These are phyloP conservation scores for Oscheius sp. DNA, from an alignment of 2,888 invertebrate genomes.

Conservation along the genomic window DNA sequence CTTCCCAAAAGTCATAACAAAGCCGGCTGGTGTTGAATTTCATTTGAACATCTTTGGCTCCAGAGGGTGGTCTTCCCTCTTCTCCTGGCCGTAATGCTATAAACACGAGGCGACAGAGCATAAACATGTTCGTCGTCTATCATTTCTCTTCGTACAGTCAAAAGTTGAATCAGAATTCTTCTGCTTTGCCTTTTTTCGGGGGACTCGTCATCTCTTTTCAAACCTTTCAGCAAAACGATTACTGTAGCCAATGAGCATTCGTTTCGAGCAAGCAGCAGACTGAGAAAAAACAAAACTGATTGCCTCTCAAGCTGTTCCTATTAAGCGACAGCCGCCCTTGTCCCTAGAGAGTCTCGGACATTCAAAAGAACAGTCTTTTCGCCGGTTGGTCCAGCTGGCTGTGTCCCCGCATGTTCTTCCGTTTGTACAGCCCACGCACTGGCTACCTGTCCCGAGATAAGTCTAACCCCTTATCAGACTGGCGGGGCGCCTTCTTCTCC, in stretches of 20 bases:
- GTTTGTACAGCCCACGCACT: not conserved
- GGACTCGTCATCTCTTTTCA: not conserved
- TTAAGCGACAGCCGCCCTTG: conserved; percentile 24
- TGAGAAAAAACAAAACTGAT: conserved; percentile 36
- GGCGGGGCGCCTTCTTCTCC: too few species aligned
- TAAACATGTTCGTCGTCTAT: conserved; percentile 34
- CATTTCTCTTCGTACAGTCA: not conserved
- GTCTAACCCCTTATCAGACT: too few species aligned
- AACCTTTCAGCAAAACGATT: not conserved
- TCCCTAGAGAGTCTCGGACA: not conserved
- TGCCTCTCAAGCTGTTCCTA: conserved; percentile 37
- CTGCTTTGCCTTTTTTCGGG: not conserved
- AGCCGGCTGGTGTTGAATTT: conserved; percentile 25
- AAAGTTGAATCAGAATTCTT: not conserved
- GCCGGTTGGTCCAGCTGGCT: not conserved
- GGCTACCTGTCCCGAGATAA: not conserved
- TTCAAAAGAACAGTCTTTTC: not conserved
- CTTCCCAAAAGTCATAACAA: conserved; percentile 8
- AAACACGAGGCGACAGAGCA: conserved; percentile 33
- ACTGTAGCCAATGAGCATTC: not conserved
- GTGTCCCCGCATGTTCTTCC: not conserved
- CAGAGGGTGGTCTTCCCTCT: not conserved
- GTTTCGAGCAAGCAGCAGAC: not conserved
- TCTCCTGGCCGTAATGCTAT: conserved; percentile 30
- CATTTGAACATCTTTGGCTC: conserved; percentile 1